Evolutionary conservation across 2,797 vertebrate species (phyloP), one percentile per base, ranked within the genome.

Genomic region (Cossypha dichroa): DNA sequence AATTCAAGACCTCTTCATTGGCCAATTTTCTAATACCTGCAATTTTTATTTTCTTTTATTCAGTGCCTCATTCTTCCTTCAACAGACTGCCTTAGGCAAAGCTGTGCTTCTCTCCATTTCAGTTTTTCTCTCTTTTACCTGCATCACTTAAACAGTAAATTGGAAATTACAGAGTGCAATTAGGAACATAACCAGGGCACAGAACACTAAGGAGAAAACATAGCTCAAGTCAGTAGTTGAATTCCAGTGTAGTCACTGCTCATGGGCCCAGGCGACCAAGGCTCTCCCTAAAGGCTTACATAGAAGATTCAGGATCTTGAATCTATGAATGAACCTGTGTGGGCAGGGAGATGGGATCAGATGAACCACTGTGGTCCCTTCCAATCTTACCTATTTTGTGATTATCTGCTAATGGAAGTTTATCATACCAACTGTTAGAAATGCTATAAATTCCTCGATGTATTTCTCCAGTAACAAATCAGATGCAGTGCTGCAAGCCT

Each of bases 31-130:
- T 93, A 72, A 59, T 26, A 81, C 40, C 49, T 70, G 49, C 38
- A 80, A 77, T 78, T 90, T 88, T 41, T 90, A 56, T 73, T 96
- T 93, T 91, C 41, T 94, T 88, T 95, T 68, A 84, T 60, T 88
- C 66, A 13, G n/a, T 58, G 31, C 67, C 29, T 72, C 6, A 1
- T 80, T 90, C 67, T 91, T 91, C 64, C 73, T 64, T 94, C 81
- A 94, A 78, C 54, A 93, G 70, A 46, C 48, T 68, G 90, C 86
- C 59, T 94, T 66, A 87, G 75, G 81, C 81, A 91, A 91, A 89
- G 55, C 81, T 59, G 33, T 41, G 33, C 63, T 94, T 62, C 68
- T 86, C 66, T 82, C 33, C 52, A 56, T 78, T 77, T 58, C 77
- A 82, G 12, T 26, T 73, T 58, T 74, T n/a, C 49, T 66, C 52